These are phyloP conservation scores for Miltochrista miniata DNA, from an alignment of 2,888 invertebrate genomes.

Conservation along the genomic window DNA sequence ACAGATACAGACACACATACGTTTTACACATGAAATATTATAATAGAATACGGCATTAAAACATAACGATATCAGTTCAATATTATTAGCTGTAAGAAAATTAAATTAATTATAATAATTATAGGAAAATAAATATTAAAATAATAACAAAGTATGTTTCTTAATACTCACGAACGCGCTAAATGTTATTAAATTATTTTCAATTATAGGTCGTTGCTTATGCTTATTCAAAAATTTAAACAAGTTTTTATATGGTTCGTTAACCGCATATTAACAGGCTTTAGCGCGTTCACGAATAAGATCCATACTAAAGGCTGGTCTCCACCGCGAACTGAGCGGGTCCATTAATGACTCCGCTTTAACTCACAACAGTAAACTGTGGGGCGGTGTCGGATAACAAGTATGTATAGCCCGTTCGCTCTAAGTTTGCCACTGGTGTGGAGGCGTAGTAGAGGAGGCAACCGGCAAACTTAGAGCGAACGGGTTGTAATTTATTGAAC, in stretches of 20 bases:
- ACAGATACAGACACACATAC: too few species aligned
- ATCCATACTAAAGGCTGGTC: slow-evolving; percentile 19
- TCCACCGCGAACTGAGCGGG: too few species aligned
- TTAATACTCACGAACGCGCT: neutral
- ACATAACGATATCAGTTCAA: slow-evolving; percentile 29
- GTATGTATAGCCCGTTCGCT: too few species aligned
- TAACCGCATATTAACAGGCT: neutral
- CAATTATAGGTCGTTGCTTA: neutral
- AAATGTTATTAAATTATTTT: neutral
- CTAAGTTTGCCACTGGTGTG: too few species aligned
- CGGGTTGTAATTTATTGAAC: too few species aligned
- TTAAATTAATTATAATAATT: slow-evolving; percentile 28
- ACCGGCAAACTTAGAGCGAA: too few species aligned
- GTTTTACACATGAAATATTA: too few species aligned
- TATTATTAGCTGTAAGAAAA: slow-evolving; percentile 23
- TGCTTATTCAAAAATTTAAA: neutral
- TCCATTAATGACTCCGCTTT: too few species aligned
- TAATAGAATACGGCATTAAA: slow-evolving; percentile 12
- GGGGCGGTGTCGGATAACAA: too few species aligned
- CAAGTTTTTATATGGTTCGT: neutral
- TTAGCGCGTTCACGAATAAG: neutral
- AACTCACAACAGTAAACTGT: too few species aligned
- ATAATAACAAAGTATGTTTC: slow-evolving; percentile 37
- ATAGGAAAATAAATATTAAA: slow-evolving; percentile 38
- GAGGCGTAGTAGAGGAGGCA: too few species aligned